Base-by-base conservation (phyloP, 2,888 invertebrate species). In the Xanthia icteritia region DNA sequence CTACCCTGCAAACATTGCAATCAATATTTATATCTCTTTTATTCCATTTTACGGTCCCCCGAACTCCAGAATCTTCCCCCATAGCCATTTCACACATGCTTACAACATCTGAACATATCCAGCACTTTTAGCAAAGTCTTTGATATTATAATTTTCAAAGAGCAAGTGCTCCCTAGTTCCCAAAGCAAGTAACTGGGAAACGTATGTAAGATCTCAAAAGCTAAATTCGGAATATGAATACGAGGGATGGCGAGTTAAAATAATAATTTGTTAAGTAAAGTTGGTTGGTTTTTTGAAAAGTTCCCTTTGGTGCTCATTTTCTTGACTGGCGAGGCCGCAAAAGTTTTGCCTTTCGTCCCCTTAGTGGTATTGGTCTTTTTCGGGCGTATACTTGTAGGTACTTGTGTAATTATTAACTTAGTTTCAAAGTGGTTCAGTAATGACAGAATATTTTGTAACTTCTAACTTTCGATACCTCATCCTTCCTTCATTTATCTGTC, bases 101-200 rank as follows among this genome's bases (percentile, higher is more conserved):
- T 36, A 67, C 78, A 69, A 69, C 80, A 74, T 77, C n/a, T 23
- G 39, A 73, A 70, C 64, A 31, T 58, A 76, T 58, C 48, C 45
- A 79, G 68, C 65, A 85, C 61, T 83, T 88, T 80, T 81, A 84
- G 68, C 56, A 23, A 60, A 77, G 73, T 83, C 87, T 88, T 89
- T 86, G 88, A 85, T 82, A 89, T 89, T 88, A 85, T 89, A 88
- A 88, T 89, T 85, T 79, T 86, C 85, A 86, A 88, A 89, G 89
- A 85, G 78, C 58, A 27, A 76, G 48, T 48, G 9, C 23, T 83
- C 85, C 83, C 86, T 31, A 73, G 77, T 51, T 85, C 78, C 81
- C 84, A 65, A 56, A 77, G 76, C 79, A 77, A 82, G 81, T 81
- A 75, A 72, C 75, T 69, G 45, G 31, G 64, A 45, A 80, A 67